Evolutionary conservation across 2,113 vertebrate genomes (phyloP).

Genomic region (Panthera uncia): DNA sequence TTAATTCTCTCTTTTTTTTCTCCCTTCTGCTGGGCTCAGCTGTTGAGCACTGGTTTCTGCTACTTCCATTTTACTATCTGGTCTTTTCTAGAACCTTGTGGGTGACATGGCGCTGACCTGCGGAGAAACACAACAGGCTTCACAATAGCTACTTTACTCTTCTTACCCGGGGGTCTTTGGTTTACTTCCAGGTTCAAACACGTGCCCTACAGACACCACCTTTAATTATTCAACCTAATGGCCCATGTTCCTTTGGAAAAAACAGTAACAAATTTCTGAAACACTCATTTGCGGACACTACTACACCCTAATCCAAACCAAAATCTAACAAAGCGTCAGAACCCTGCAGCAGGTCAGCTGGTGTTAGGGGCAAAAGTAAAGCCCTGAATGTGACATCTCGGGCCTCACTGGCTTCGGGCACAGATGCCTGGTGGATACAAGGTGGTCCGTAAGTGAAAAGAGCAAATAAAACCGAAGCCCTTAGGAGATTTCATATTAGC

Average conservation of each 20-base stretch:
- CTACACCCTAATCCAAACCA: background rate
- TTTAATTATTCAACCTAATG: background rate
- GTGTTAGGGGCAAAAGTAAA: background rate
- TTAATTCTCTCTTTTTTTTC: background rate
- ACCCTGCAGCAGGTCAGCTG: background rate
- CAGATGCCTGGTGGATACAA: background rate
- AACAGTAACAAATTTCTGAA: background rate
- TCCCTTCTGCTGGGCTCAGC: background rate
- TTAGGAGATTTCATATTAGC: background rate
- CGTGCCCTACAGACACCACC: background rate
- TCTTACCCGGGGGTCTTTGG: rapidly evolving
- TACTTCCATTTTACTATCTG: background rate
- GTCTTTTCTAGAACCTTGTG: background rate
- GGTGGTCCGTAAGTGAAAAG: constrained; percentile 57
- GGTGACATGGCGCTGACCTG: background rate
- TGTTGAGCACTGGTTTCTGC: background rate
- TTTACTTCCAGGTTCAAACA: background rate
- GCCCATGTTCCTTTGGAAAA: constrained; percentile 24
- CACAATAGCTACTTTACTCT: background rate
- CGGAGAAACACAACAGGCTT: background rate
- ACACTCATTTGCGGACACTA: background rate
- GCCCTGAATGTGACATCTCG: background rate
- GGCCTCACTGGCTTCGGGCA: background rate
- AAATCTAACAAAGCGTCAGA: background rate
- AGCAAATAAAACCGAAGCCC: constrained; percentile 52